Evolutionary conservation across 2,888 invertebrate genomes (phyloP), one percentile per base, ranked within the genome.

Genomic region (Zeuzera pyrina): DNA sequence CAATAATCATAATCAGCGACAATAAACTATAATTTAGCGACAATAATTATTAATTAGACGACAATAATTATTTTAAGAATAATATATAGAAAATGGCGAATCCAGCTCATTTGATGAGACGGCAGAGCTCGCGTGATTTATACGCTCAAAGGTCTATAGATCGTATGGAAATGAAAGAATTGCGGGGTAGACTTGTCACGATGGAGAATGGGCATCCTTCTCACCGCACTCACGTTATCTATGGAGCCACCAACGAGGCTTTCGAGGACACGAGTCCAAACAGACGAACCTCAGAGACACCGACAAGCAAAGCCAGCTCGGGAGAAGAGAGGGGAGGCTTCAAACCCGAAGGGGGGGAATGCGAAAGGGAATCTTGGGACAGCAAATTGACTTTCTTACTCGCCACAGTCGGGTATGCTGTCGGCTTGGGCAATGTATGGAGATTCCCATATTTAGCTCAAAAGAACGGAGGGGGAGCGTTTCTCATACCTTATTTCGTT

Each of bases 401-500:
- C 46, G 96, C 96, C 0, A 96, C 96, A n/a, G 92, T 97, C 23
- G 95, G 95, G 34, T 96, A 96, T 54, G 97, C 97, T 3, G 97
- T 97, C 1, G 97, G 97, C 0, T 84, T 97, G 24, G 97, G 97
- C 3, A 97, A 97, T 58, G 96, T 96, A 1, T 97, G 97, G 97
- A 86, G 97, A 46, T 97, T 97, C 71, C 97, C 97, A 0, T 97
- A 97, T 71, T 79, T 97, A 44, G 95, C 96, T 0, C 96, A 97
- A 63, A 96, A 96, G 68, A 95, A 95, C 57, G 96, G 96, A 0
- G 96, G 96, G 34, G 96, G 97, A 12, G 97, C 97, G n/a, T 98
- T 98, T 65, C 81, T 98, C 39, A 96, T 98, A 48, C 97, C 97
- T 0, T 98, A 97, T 74, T 93, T 97, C 59, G 92, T 97, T 43